phyloP scores from a whole-genome alignment of 2,797 vertebrate genomes.

The Coregonus ussuriensis region DNA sequence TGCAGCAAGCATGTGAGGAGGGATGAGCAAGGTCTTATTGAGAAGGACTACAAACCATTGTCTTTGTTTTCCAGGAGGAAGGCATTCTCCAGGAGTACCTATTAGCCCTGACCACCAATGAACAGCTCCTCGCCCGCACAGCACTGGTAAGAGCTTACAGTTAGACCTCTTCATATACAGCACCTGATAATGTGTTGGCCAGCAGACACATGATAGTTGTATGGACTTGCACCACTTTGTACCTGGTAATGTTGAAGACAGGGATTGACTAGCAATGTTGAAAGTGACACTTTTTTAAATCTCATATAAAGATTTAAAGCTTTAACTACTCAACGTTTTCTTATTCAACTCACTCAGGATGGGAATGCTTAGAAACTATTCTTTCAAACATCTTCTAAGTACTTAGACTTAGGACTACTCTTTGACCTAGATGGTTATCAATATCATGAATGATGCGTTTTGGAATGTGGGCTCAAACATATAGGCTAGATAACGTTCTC shows the following conservation, averaged over 20 bases:
- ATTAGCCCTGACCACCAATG: constrained; percentile 91
- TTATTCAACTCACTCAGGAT: background rate
- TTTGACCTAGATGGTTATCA: background rate
- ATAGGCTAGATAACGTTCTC: background rate
- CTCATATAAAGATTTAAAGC: background rate
- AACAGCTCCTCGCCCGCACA: constrained; percentile 88
- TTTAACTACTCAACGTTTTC: no score
- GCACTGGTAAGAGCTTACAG: constrained; percentile 80
- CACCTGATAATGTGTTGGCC: no score
- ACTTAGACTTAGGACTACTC: background rate
- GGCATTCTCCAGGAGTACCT: constrained; percentile 92
- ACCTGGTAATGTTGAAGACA: no score
- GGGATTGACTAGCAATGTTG: background rate
- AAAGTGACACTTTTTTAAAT: background rate
- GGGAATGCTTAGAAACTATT: background rate
- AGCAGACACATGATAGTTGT: no score
- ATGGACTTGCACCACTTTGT: background rate
- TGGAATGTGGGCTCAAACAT: constrained; percentile 30
- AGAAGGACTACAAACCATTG: background rate
- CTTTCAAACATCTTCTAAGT: no score
- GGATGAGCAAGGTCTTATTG: background rate
- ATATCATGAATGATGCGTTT: background rate
- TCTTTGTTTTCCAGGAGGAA: constrained; percentile 79
- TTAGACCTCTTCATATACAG: background rate
- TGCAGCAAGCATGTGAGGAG: no score